Conservation (phyloP, 2,113 vertebrate species). For the Alligator sinensis region DNA sequence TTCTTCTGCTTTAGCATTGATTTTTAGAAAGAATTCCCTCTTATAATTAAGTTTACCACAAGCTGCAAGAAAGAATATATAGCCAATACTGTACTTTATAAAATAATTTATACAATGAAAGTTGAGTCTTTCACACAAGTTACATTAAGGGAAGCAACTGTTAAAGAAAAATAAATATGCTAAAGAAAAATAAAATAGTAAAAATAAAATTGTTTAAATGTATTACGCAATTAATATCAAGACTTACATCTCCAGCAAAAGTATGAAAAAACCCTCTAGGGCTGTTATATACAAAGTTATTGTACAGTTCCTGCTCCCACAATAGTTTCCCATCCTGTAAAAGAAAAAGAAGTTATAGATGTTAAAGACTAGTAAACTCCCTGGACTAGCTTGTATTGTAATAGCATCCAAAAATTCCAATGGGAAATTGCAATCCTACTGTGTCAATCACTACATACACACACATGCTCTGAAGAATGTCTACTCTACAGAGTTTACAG, state of each 20-base stretch:
- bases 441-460: not conserved
- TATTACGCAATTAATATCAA: not conserved
- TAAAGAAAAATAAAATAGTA: not conserved
- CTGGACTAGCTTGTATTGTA: conserved; percentile 19
- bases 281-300: conserved; percentile 94
- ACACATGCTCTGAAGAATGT: not conserved
- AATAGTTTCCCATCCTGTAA: conserved; percentile 92
- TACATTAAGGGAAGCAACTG: not conserved
- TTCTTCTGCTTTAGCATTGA: not conserved
- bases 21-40: not conserved
- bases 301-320: conserved; percentile 98
- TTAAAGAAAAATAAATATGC: conserved; percentile 13
- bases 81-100: not conserved
- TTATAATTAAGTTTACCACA: not conserved
- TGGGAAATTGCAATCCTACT: not conserved
- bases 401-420: not conserved
- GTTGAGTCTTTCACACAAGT: not conserved
- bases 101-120: conserved; percentile 2
- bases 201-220: too few species aligned
- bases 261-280: conserved; percentile 96
- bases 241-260: conserved; percentile 91
- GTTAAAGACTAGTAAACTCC: not conserved
- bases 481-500: not conserved
- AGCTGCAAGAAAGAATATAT: not conserved
- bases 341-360: not conserved